Evolutionary conservation across 2,113 vertebrate species (phyloP).

Genomic region (Trematomus loennbergii): DNA sequence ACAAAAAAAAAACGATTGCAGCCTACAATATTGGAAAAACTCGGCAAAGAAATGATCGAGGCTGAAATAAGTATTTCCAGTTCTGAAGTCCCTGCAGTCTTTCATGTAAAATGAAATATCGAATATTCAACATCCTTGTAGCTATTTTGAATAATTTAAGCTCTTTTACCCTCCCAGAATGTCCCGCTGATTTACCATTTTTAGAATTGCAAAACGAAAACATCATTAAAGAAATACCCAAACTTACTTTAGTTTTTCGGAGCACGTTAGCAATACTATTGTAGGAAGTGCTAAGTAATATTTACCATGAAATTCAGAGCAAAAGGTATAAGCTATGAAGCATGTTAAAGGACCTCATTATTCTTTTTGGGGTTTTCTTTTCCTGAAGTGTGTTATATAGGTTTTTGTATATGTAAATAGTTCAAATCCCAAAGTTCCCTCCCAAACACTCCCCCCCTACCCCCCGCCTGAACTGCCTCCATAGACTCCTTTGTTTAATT

Average conservation of each 20-base stretch:
- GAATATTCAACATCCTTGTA: conserved; percentile 22
- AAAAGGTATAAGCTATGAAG: too few relatives aligned
- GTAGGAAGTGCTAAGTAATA: not conserved
- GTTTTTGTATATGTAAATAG: too few relatives aligned
- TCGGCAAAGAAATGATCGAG: conserved; percentile 12
- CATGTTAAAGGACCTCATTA: too few relatives aligned
- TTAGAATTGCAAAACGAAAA: not conserved
- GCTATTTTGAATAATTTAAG: conserved; percentile 12
- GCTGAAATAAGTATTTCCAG: not conserved
- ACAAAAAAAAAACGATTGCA: not conserved
- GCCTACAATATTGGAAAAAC: not conserved
- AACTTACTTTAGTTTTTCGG: not conserved
- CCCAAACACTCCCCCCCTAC: too few relatives aligned
- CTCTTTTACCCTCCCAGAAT: not conserved
- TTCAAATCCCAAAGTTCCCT: too few relatives aligned
- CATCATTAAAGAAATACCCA: not conserved
- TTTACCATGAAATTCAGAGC: not conserved
- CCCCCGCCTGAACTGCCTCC: too few relatives aligned
- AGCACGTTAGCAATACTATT: not conserved
- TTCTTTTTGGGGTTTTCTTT: too few relatives aligned
- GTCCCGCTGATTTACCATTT: not conserved
- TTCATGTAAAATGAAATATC: conserved; percentile 17
- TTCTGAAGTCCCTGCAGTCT: conserved; percentile 16
- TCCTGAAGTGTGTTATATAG: too few relatives aligned
- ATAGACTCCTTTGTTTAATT: too few relatives aligned